These are phyloP conservation scores for Gorilla gorilla DNA, from an alignment of 2,113 vertebrate genomes.

Conservation along the genomic window DNA sequence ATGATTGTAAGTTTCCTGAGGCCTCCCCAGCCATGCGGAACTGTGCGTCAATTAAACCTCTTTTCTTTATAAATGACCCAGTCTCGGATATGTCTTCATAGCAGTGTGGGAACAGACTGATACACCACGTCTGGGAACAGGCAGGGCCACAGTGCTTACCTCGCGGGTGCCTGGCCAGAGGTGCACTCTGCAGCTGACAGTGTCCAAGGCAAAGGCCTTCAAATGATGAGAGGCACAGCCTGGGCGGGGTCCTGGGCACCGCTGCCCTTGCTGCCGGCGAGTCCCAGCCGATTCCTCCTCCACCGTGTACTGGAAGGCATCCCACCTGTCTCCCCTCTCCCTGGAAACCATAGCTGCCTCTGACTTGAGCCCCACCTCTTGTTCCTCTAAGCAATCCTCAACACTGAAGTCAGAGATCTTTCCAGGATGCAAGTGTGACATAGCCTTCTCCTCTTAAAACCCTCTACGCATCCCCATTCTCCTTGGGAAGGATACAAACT, in stretches of 20 bases:
- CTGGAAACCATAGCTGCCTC: background rate
- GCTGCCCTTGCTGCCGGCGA: background rate
- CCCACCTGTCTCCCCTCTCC: background rate
- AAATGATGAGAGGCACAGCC: background rate
- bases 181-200: rapidly evolving
- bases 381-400: background rate
- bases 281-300: background rate
- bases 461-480: rapidly evolving
- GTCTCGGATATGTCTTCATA: too few species aligned
- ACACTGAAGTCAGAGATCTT: background rate
- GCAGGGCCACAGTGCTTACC: rapidly evolving
- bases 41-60: too few species aligned
- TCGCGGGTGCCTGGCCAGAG: rapidly evolving
- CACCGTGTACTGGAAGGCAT: background rate
- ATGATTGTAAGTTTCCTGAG: too few species aligned
- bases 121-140: background rate
- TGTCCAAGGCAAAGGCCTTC: background rate
- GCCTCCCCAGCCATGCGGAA: too few species aligned
- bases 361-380: background rate
- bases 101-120: too few species aligned
- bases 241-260: background rate
- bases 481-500: background rate
- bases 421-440: background rate
- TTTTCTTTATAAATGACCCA: too few species aligned
- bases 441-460: too few species aligned